These are phyloP conservation scores for Chymomyza costata DNA, from an alignment of 1,140 invertebrate species.

Conservation along the genomic window DNA sequence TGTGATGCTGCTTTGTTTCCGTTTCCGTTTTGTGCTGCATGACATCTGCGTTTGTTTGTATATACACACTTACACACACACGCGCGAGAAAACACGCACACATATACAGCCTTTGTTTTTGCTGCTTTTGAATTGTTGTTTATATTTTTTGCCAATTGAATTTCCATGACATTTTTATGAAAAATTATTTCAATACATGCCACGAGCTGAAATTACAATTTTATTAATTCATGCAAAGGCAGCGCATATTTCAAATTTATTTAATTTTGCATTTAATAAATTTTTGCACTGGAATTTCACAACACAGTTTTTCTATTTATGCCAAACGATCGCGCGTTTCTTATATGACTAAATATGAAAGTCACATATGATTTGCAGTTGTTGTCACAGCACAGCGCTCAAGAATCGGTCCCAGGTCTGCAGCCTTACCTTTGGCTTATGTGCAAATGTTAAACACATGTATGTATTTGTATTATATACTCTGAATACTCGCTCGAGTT, in stretches of 20 bases:
- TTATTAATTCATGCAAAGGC: too few relatives aligned
- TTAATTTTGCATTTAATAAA: too few relatives aligned
- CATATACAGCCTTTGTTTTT: conserved; percentile 11
- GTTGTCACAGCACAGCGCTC: conserved; percentile 13
- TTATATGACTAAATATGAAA: not conserved
- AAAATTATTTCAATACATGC: conserved; percentile 36
- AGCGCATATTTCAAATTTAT: too few relatives aligned
- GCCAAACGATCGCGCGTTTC: conserved; percentile 7
- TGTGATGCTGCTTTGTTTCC: conserved; percentile 63
- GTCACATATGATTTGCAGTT: too few relatives aligned
- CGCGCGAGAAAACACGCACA: conserved; percentile 1
- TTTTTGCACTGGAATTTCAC: too few relatives aligned
- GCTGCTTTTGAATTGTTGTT: conserved; percentile 2
- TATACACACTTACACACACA: not conserved
- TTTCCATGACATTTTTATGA: conserved; percentile 29
- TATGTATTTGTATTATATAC: conserved; percentile 9
- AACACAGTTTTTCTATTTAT: too few relatives aligned
- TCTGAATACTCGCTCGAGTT: too few relatives aligned
- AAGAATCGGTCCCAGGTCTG: too few relatives aligned
- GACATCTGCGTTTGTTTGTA: conserved; percentile 31
- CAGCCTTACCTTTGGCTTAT: too few relatives aligned
- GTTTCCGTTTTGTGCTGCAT: conserved; percentile 47
- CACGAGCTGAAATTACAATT: too few relatives aligned
- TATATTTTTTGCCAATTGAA: conserved; percentile 33
- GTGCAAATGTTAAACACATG: conserved; percentile 18